These are phyloP conservation scores for Epistrophe eligans DNA, from an alignment of 2,888 invertebrate genomes.

Conservation along the genomic window DNA sequence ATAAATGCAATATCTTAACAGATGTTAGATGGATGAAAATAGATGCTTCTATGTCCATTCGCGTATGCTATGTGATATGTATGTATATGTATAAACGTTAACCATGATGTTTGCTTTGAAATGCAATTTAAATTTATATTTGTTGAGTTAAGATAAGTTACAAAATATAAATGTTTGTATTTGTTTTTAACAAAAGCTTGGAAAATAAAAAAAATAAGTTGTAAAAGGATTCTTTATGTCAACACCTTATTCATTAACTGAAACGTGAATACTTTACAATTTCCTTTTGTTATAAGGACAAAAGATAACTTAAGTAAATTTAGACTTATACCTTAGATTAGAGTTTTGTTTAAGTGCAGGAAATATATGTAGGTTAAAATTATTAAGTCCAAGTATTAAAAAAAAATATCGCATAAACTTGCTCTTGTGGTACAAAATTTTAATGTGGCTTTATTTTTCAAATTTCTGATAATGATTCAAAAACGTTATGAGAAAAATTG, in stretches of 20 bases:
- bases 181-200: neutral
- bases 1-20: constrained; percentile 73
- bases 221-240: neutral
- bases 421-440: too few relatives aligned
- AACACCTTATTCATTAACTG: neutral
- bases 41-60: neutral
- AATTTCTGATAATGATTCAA: too few relatives aligned
- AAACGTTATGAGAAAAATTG: too few relatives aligned
- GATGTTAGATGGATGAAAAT: constrained; percentile 57
- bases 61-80: neutral
- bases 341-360: too few relatives aligned
- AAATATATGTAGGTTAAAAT: too few relatives aligned
- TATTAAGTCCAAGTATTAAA: too few relatives aligned
- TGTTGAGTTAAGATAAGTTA: constrained; percentile 12
- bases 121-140: constrained; percentile 39
- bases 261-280: neutral
- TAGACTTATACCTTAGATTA: too few relatives aligned
- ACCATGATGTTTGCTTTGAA: constrained; percentile 16
- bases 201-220: neutral
- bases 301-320: neutral
- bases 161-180: neutral
- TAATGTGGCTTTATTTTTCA: too few relatives aligned
- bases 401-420: too few relatives aligned
- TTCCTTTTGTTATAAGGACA: neutral
- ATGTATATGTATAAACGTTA: too few relatives aligned